phyloP scores from a whole-genome alignment of 2,113 vertebrate genomes.

The Hippocampus comes region DNA sequence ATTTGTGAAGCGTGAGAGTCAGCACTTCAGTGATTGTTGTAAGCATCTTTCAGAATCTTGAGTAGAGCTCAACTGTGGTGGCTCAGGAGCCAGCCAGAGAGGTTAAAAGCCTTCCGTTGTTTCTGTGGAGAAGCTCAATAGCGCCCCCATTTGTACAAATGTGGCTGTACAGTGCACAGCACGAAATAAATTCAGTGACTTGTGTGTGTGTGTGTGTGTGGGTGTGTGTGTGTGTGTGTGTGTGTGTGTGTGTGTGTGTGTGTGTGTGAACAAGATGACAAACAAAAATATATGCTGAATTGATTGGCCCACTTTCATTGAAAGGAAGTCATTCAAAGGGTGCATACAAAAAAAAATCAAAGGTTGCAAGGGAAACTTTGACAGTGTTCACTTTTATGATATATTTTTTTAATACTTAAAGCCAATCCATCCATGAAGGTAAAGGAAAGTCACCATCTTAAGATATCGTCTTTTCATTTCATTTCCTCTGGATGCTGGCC shows the following conservation, averaged over 20 bases:
- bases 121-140: constrained; percentile 37
- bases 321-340: neutral
- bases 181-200: constrained; percentile 10
- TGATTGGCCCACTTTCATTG: constrained; percentile 10
- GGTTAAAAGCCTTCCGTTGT: constrained; percentile 2
- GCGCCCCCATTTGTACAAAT: constrained; percentile 61
- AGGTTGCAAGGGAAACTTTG: no score
- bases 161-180: neutral
- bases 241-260: neutral
- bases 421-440: no score
- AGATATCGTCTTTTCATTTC: no score
- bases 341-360: no score
- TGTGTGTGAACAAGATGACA: constrained; percentile 13
- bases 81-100: constrained; percentile 34
- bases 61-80: constrained; percentile 42
- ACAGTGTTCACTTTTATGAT: constrained; percentile 12
- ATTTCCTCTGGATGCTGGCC: no score
- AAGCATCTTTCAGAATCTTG: constrained; percentile 45
- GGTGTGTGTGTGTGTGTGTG: no score
- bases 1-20: constrained; percentile 36
- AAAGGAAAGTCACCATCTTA: no score
- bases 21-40: constrained; percentile 46
- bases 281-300: neutral
- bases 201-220: neutral
- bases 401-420: no score